Evolutionary conservation across 1,140 invertebrate species (phyloP).

Genomic region (Bombus terrestris): DNA sequence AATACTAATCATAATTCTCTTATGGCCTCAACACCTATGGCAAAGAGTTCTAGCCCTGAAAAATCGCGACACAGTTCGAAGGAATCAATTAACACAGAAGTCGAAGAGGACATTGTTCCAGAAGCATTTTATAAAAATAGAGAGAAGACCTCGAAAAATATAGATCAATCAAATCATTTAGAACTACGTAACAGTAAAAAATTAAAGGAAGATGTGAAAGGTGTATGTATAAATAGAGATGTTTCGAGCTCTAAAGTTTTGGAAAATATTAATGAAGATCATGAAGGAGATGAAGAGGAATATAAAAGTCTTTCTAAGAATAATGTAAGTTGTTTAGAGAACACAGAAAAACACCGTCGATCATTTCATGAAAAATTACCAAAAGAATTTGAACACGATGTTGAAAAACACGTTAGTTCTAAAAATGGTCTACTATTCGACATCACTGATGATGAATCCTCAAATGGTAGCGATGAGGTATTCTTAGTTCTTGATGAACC

Average conservation of each 20-base stretch:
- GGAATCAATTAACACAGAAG: neutral
- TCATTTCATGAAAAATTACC: neutral
- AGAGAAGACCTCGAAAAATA: neutral
- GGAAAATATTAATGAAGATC: neutral
- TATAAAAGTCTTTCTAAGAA: slow-evolving; percentile 71
- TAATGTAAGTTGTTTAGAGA: neutral
- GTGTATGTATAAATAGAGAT: slow-evolving; percentile 23
- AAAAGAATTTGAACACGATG: neutral
- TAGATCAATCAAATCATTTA: neutral
- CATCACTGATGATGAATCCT: slow-evolving; percentile 79
- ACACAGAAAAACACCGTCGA: neutral
- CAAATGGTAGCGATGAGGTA: slow-evolving; percentile 36
- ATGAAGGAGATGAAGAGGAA: slow-evolving; percentile 62
- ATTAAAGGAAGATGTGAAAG: neutral
- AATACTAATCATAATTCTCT: slow-evolving; percentile 47
- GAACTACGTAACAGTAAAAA: neutral
- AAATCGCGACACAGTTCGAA: neutral
- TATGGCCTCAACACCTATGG: slow-evolving; percentile 12
- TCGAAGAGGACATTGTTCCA: neutral
- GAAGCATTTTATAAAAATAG: neutral
- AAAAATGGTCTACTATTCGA: slow-evolving; percentile 57
- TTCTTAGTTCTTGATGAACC: neutral
- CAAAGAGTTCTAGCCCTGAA: neutral
- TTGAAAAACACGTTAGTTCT: neutral
- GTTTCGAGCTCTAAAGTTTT: neutral